phyloP scores from a whole-genome alignment of 1,140 invertebrate species.

The Cepaea nemoralis region DNA sequence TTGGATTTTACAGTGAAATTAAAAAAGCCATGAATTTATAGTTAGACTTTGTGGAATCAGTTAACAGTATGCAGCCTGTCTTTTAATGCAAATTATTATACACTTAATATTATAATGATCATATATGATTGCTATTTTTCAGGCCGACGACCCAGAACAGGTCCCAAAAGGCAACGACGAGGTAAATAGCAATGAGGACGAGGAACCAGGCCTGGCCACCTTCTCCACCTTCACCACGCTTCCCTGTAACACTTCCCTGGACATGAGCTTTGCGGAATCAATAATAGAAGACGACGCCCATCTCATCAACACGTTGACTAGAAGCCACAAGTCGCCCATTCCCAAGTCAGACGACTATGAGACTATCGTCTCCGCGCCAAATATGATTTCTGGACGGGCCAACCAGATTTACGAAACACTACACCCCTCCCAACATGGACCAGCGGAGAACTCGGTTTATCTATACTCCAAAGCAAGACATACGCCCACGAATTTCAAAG shows the following conservation, averaged over 20 bases:
- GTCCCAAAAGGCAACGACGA: slow-evolving; percentile 9
- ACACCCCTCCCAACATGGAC: neutral
- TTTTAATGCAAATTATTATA: no score
- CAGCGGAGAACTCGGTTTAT: neutral
- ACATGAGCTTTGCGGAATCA: slow-evolving; percentile 41
- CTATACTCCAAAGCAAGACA: neutral
- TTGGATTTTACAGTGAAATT: no score
- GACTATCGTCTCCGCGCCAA: neutral
- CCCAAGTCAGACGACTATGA: neutral
- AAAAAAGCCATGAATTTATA: no score
- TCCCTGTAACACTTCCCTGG: slow-evolving; percentile 44
- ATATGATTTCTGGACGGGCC: neutral
- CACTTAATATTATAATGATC: no score
- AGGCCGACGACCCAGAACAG: neutral
- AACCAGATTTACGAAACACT: slow-evolving; percentile 20
- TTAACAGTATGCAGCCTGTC: no score
- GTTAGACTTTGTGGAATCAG: no score
- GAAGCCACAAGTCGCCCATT: neutral
- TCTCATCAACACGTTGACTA: neutral
- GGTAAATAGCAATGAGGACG: neutral
- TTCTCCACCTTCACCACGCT: slow-evolving; percentile 6
- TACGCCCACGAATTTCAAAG: neutral
- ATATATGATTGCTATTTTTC: no score
- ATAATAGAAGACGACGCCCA: slow-evolving; percentile 33
- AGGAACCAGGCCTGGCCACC: neutral